Base-by-base conservation (phyloP, 2,888 invertebrate species). In the Leptogaster cylindrica region DNA sequence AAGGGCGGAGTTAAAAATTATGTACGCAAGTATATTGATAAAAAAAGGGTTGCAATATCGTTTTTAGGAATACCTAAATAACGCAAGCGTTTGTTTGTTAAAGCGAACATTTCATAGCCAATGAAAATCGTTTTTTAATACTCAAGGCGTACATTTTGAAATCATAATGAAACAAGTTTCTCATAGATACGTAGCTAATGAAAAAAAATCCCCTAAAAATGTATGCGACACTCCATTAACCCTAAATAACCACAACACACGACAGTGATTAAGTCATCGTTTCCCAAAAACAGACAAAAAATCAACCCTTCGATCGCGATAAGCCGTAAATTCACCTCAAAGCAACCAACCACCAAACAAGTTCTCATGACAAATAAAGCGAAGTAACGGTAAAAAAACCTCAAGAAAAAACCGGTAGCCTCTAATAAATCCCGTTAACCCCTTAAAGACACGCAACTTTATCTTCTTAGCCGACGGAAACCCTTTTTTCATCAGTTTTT, bases 371-470 rank as follows among this genome's bases (percentile, higher is more conserved):
- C 46, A 8, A 46, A 46, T n/a, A 25, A 46, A 46, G 23, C n/a
- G 2, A 18, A 16, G 5, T 4, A 41, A 12, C 2, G 4, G 14
- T 6, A 41, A 55, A 36, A 39, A 36, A 55, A 18, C 7, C 6
- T 14, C 12, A 55, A 55, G 20, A 55, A 55, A 55, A 55, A 36
- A 55, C 55, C 36, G 3, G 55, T 55, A 55, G 55, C 55, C 23
- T 39, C 39, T 55, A 55, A 55, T 55, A 55, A 55, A 55, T 55
- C 55, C 55, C 55, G 55, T 55, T 55, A 55, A 55, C 55, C 55
- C 55, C 55, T 55, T 55, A 50, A 50, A 50, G 39, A 12, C 36
- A 36, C 20, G n/a, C 36, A 55, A 55, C 14, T 41, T 41, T 41
- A 41, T 41, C 41, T 41, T 41, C 41, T 41, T 41, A 41, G 10